Evolutionary conservation across 2,888 invertebrate species (phyloP).

Genomic region (Lucinisca nassula): DNA sequence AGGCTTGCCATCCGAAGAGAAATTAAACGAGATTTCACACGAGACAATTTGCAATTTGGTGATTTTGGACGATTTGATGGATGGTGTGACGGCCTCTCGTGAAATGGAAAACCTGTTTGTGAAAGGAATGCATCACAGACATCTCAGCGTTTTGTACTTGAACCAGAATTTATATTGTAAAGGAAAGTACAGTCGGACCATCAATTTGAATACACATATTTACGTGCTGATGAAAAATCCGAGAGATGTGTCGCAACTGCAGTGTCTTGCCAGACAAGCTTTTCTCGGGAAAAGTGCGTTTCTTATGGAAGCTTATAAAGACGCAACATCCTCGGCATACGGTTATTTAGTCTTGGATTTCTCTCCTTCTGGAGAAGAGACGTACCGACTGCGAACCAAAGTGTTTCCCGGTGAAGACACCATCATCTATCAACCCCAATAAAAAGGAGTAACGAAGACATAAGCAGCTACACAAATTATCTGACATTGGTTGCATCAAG

Average conservation of each 20-base stretch:
- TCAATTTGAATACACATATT: constrained; percentile 55
- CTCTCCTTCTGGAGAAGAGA: constrained; percentile 35
- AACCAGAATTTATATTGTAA: constrained; percentile 64
- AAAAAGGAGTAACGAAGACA: background rate
- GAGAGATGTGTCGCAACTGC: constrained; percentile 54
- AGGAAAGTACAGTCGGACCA: constrained; percentile 51
- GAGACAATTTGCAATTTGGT: constrained; percentile 46
- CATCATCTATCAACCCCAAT: constrained; percentile 47
- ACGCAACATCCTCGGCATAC: constrained; percentile 52
- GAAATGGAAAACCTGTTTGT: constrained; percentile 61
- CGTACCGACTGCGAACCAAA: constrained; percentile 37
- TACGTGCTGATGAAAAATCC: constrained; percentile 24
- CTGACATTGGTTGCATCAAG: background rate
- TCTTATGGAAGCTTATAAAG: constrained; percentile 54
- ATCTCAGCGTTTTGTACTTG: constrained; percentile 50
- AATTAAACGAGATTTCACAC: constrained; percentile 22
- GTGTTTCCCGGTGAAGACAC: constrained; percentile 57
- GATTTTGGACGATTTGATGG: constrained; percentile 50
- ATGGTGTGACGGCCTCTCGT: constrained; percentile 53
- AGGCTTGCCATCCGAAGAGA: constrained; percentile 47
- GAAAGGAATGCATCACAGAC: constrained; percentile 61
- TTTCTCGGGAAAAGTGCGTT: constrained; percentile 52
- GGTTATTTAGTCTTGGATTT: constrained; percentile 63
- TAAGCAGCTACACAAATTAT: too few relatives aligned
- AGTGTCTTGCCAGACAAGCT: constrained; percentile 53